Percentiles rank a stretch among this genome's conserved stretches.
Conservation (phyloP, 2,113 vertebrate species). For the Eulemur macaco region DNA sequence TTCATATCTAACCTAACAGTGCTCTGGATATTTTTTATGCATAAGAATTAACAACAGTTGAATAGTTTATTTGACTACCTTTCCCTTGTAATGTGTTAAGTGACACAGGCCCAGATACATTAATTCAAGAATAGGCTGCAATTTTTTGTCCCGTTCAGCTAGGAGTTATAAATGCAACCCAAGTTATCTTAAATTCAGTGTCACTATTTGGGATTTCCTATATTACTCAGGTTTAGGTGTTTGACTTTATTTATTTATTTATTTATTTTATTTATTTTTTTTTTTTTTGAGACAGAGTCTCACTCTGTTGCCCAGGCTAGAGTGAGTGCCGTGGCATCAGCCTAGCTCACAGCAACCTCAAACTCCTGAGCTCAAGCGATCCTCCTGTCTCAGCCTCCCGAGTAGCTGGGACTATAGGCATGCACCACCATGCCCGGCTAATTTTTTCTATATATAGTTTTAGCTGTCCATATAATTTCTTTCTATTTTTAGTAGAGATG, state of each 20-base stretch:
- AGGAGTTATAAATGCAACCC: slow-evolving; percentile 71
- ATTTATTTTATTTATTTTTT: no score
- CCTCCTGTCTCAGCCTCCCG: no score
- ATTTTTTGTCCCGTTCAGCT: slow-evolving; percentile 73
- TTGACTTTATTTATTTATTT: slow-evolving; percentile 45
- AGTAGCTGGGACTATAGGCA: no score
- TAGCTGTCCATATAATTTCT: no score
- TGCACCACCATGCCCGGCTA: no score
- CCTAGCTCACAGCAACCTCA: no score
- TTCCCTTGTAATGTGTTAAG: slow-evolving; percentile 73
- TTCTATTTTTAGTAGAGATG: no score
- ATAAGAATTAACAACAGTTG: slow-evolving; percentile 73
- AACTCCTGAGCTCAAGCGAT: no score
- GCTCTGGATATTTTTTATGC: slow-evolving; percentile 65
- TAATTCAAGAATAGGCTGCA: slow-evolving; percentile 74
- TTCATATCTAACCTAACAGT: slow-evolving; percentile 59
- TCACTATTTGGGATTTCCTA: slow-evolving; percentile 71
- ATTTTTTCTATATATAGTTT: no score
- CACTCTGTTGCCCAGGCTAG: no score
- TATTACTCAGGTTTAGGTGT: slow-evolving; percentile 69
- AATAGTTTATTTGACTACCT: slow-evolving; percentile 72
- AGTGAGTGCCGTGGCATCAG: no score
- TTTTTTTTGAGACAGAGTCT: no score
- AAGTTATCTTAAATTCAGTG: slow-evolving; percentile 68
- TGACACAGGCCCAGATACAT: slow-evolving; percentile 64